Evolutionary conservation across 2,888 invertebrate species (phyloP), one percentile per base, ranked within the genome.

Genomic region (Hermaeophaga mercurialis): DNA sequence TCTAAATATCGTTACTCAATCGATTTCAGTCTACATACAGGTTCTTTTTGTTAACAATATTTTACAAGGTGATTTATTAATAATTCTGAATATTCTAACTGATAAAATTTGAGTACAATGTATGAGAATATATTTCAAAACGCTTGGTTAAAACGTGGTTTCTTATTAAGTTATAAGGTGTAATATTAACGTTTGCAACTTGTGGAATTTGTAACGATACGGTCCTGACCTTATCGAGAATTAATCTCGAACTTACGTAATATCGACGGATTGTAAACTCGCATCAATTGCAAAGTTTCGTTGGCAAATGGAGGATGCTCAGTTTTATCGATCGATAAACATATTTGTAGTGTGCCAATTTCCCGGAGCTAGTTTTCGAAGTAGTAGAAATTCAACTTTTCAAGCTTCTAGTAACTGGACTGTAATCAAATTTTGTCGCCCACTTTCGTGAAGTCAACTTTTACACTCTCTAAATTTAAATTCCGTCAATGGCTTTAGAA

Each of bases 201-300:
- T n/a, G n/a, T n/a, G n/a, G n/a, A n/a, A n/a, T 15, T 38, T 38
- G 15, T 17, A 15, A 14, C 6, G 31, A 2, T 46, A 19, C 48
- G 38, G 11, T 46, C 26, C 47, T 47, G 28, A 12, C 41, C 19
- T 41, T 24, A 57, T 52, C 41, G 52, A 15, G 36, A 53, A 39
- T 57, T 47, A 52, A 46, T 47, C 52, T 46, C 47, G 38, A 53
- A 47, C 52, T 56, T 52, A 52, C 36, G 46, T 22, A 43, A 53
- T 52, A 53, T 39, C 33, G 36, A 39, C 45, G 52, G 34, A 53
- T 43, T 41, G 15, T 44, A 9, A 56, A 38, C 5, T 56, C 49
- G 17, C 38, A 56, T 50, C 56, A 26, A 50, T 50, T 39, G 50
- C 50, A 39, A 45, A 56, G 45, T 56, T 50, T 45, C 22, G 44